A percentile compares a stretch with the other conserved stretches of the same genome.
Evolutionary conservation across 2,888 invertebrate genomes (phyloP).

Genomic region (Drosophila melanosoma): DNA sequence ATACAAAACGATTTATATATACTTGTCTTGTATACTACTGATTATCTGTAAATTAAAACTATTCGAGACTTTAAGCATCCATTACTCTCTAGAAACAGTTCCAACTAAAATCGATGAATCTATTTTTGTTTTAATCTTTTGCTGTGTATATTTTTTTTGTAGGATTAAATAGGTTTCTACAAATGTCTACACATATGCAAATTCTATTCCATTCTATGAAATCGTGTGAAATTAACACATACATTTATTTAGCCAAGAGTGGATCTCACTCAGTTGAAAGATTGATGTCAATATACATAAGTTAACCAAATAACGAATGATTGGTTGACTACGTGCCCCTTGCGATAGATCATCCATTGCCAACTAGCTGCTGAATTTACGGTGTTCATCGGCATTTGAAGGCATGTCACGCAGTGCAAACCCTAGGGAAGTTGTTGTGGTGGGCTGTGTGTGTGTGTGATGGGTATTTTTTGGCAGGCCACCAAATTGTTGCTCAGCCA

Average conservation of each 20-base stretch:
- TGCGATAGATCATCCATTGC: constrained; percentile 26
- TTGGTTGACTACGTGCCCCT: constrained; percentile 16
- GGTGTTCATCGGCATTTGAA: constrained; percentile 19
- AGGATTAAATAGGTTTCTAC: background rate
- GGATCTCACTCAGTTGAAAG: background rate
- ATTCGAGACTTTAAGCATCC: background rate
- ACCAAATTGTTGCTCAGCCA: constrained; percentile 51
- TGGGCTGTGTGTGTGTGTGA: constrained; percentile 2
- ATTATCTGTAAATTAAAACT: background rate
- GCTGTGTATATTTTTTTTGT: background rate
- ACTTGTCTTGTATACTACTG: background rate
- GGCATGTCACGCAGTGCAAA: constrained; percentile 57
- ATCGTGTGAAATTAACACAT: background rate
- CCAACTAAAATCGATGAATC: too few relatives aligned
- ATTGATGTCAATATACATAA: constrained; percentile 11
- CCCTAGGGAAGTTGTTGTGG: constrained; percentile 31
- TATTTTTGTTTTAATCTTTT: background rate
- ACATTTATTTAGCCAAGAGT: background rate
- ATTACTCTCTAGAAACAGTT: background rate
- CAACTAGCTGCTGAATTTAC: constrained; percentile 27
- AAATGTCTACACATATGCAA: background rate
- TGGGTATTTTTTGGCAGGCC: constrained; percentile 19
- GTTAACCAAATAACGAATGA: constrained; percentile 28
- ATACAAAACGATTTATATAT: background rate
- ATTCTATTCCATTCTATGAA: background rate